These are phyloP conservation scores for Tapirus indicus DNA, from an alignment of 2,797 vertebrate genomes.

Conservation along the genomic window DNA sequence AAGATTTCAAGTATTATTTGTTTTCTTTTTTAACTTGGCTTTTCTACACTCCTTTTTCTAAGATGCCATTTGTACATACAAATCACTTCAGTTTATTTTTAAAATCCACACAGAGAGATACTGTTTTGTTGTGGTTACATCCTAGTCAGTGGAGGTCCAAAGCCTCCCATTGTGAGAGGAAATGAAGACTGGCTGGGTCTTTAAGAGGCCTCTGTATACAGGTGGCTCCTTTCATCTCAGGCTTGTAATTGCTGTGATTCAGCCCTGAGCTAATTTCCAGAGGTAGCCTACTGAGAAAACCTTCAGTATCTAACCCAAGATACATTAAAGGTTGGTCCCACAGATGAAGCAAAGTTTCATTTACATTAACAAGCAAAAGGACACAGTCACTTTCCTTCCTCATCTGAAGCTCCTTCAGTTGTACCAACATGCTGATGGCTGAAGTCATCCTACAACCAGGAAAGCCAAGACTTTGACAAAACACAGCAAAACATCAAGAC, in stretches of 20 bases:
- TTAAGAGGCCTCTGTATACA: background rate
- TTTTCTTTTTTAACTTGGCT: constrained; percentile 68
- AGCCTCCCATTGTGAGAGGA: constrained; percentile 75
- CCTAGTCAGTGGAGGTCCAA: constrained; percentile 9
- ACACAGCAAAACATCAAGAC: background rate
- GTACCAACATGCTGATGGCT: background rate
- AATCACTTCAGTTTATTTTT: constrained; percentile 79
- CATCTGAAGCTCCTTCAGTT: background rate
- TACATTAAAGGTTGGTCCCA: background rate
- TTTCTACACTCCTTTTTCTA: constrained; percentile 65
- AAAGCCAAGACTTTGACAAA: background rate
- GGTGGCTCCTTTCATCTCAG: constrained; percentile 81
- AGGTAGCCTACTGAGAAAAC: constrained; percentile 23
- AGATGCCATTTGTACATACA: constrained; percentile 59
- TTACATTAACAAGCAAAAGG: background rate
- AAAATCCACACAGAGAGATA: constrained; percentile 66
- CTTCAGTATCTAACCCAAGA: background rate
- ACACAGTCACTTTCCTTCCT: background rate
- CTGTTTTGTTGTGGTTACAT: constrained; percentile 72
- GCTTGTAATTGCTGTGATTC: constrained; percentile 78
- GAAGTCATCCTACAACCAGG: background rate
- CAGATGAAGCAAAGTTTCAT: constrained; percentile 4
- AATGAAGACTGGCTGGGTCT: constrained; percentile 63
- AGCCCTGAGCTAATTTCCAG: constrained; percentile 67
- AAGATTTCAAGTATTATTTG: constrained; percentile 71